Base-by-base conservation (phyloP, 2,113 vertebrate species). In the Zapornia atra region DNA sequence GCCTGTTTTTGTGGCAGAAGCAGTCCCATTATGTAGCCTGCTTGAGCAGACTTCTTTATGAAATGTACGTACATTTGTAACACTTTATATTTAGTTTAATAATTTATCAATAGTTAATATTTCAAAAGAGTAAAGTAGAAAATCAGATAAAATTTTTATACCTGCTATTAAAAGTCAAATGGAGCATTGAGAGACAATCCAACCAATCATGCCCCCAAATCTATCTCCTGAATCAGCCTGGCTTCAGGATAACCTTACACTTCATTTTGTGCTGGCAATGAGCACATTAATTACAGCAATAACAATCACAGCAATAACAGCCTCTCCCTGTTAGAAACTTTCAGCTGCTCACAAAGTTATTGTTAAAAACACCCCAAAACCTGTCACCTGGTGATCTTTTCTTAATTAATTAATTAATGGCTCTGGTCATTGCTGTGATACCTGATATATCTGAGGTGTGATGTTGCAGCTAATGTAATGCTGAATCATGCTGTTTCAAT, bases 41-140 rank as follows among this genome's bases (percentile, higher is more conserved):
- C 50, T 60, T 87, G 66, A 79, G 40, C 78, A 96, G 79, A 79
- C 34, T 66, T 97, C 87, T 82, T 96, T 88, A 90, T 86, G 66
- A 98, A 97, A 95, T 84, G 70, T 82, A 81, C 2, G 59, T 97
- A 96, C 92, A 97, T 97, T 97, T 98, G 96, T 97, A 97, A 96
- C 97, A 93, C 97, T 98, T 98, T 97, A 97, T 95, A 95, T 82
- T 91, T 86, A 51, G 53, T 77, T 98, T 96, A 98, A 98, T 98
- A 98, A 98, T 98, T 98, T 95, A 98, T 97, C 90, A 91, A 65
- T 86, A 90, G 72, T 98, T 97, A 98, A 97, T 98, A 98, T 98
- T 98, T 98, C 96, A 98, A 92, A 97, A 97, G 93, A 97, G 68
- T 96, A 94, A 97, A 98, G 96, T 95, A 97, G 96, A 96, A 98